phyloP scores from a whole-genome alignment of 2,797 vertebrate species.

The Nasua narica region DNA sequence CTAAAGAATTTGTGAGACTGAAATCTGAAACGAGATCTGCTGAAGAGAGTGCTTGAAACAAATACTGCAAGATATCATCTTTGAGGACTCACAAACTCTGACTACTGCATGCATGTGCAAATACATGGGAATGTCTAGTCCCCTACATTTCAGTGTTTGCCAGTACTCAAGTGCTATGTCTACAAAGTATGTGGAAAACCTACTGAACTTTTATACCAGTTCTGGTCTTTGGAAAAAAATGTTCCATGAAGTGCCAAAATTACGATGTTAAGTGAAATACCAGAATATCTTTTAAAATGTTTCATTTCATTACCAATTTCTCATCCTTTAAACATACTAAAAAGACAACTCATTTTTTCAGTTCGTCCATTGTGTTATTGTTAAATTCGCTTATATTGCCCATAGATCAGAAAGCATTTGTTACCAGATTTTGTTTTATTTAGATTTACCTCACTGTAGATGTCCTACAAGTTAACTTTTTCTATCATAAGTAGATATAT shows the following conservation, averaged over 20 bases:
- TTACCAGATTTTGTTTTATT: conserved; percentile 22
- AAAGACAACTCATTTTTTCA: conserved; percentile 48
- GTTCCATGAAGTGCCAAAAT: conserved; percentile 99
- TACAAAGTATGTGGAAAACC: conserved; percentile 89
- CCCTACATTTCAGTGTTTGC: conserved; percentile 94
- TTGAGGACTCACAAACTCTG: conserved; percentile 78
- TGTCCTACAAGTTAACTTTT: conserved; percentile 84
- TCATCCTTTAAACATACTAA: conserved; percentile 59
- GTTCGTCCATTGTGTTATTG: conserved; percentile 64
- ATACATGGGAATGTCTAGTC: conserved; percentile 97
- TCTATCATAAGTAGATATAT: conserved; percentile 93
- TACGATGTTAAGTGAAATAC: conserved; percentile 81
- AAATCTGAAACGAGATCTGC: conserved; percentile 94
- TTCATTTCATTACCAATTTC: conserved; percentile 64
- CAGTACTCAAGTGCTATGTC: conserved; percentile 93
- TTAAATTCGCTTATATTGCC: conserved; percentile 59
- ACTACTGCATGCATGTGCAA: conserved; percentile 97
- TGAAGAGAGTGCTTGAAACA: conserved; percentile 88
- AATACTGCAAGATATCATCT: conserved; percentile 58
- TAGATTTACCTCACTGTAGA: conserved; percentile 73
- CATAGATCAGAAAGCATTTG: conserved; percentile 36
- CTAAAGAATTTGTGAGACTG: conserved; percentile 98
- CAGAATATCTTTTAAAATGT: conserved; percentile 87
- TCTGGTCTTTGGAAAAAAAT: conserved; percentile 93
- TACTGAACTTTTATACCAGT: conserved; percentile 91